A percentile compares a stretch with the other conserved stretches of the same genome.
Conservation (phyloP, 2,888 invertebrate genomes). For the Drosophila anomelani region DNA sequence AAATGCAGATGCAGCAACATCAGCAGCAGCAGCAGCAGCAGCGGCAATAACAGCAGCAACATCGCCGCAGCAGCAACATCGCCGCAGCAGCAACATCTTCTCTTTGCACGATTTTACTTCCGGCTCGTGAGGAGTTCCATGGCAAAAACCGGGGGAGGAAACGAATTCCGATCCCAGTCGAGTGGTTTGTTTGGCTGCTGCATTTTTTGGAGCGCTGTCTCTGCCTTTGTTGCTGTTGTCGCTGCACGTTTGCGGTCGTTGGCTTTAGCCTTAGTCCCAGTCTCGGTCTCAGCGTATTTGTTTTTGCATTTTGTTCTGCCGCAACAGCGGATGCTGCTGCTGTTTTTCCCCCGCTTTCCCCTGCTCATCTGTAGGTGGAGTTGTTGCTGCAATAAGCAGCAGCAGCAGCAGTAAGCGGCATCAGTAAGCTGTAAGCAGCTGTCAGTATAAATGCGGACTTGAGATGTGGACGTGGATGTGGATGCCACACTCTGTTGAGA, state of each 20-base stretch:
- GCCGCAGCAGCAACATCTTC: conserved; percentile 53
- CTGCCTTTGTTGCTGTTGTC: conserved; percentile 39
- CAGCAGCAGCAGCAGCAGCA: conserved; percentile 43
- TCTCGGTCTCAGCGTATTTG: conserved; percentile 36
- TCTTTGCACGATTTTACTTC: conserved; percentile 71
- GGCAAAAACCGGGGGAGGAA: conserved; percentile 40
- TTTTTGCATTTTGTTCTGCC: conserved; percentile 63
- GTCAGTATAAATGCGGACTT: conserved; percentile 31
- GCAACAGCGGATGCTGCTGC: conserved; percentile 60
- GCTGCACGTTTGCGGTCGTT: conserved; percentile 75
- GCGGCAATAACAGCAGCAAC: conserved; percentile 44
- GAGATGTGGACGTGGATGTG: conserved; percentile 24
- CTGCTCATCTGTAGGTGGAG: conserved; percentile 44
- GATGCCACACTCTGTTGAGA: conserved; percentile 45
- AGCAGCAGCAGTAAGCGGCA: conserved; percentile 21
- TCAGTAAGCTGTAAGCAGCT: conserved; percentile 48
- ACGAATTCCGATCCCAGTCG: conserved; percentile 63
- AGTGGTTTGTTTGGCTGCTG: conserved; percentile 64
- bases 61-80: conserved; percentile 49
- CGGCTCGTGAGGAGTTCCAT: conserved; percentile 52
- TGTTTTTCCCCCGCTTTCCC: background rate
- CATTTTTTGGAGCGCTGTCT: conserved; percentile 64
- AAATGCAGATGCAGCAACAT: conserved; percentile 82
- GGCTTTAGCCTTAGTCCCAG: conserved; percentile 51
- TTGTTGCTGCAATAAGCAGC: conserved; percentile 34